Evolutionary conservation across 2,797 vertebrate species (phyloP).

Genomic region (Tinamus major): DNA sequence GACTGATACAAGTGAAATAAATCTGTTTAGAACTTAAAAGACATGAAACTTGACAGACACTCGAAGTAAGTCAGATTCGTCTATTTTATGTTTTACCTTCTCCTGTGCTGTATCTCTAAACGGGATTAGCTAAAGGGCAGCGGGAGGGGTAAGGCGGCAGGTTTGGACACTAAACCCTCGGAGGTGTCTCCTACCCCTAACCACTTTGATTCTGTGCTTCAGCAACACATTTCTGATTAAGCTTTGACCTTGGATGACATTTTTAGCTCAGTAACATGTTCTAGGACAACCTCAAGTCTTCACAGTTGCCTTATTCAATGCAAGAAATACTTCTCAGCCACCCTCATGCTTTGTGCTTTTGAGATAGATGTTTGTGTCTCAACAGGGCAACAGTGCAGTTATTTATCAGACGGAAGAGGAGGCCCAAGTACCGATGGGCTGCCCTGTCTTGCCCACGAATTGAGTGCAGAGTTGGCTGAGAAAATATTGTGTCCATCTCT

Average conservation of each 20-base stretch:
- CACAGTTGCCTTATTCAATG: slow-evolving; percentile 73
- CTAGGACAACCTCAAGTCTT: slow-evolving; percentile 59
- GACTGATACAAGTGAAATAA: slow-evolving; percentile 38
- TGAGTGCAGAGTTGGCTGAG: not conserved
- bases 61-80: slow-evolving; percentile 31
- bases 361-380: slow-evolving; percentile 50
- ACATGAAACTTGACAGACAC: slow-evolving; percentile 48
- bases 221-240: slow-evolving; percentile 27
- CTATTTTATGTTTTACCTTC: slow-evolving; percentile 34
- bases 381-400: slow-evolving; percentile 1
- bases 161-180: slow-evolving; percentile 4
- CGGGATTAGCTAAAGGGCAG: slow-evolving; percentile 7
- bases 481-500: not conserved
- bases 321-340: slow-evolving; percentile 70
- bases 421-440: not conserved
- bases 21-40: slow-evolving; percentile 53
- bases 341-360: slow-evolving; percentile 55
- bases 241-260: slow-evolving; percentile 62
- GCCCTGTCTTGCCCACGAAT: not conserved
- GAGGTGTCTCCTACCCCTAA: not conserved
- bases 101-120: slow-evolving; percentile 6
- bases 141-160: not conserved
- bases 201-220: slow-evolving; percentile 10
- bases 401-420: slow-evolving; percentile 8
- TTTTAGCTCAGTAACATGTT: slow-evolving; percentile 64